Base-by-base conservation (phyloP, 1,140 invertebrate species). In the Caenorhabditis tropicalis region DNA sequence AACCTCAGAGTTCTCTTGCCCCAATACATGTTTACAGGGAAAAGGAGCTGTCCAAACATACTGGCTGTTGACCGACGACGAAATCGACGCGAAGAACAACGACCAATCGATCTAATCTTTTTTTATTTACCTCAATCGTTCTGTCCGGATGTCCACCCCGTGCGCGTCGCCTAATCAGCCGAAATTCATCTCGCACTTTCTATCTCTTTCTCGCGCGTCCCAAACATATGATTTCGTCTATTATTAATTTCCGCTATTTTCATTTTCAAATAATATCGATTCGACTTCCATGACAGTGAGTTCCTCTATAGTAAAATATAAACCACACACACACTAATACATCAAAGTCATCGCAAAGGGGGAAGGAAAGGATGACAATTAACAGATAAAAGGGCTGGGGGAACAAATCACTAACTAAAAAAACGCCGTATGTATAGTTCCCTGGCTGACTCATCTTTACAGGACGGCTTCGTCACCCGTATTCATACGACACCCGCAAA, bases 31-130 rank as follows among this genome's bases (percentile, higher is more conserved):
- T 60, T 51, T 84, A 2, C 86, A 92, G 91, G 91, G 91, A 91
- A 87, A 92, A 95, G 95, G 95, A 36, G 93, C 93, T 39, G 96
- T 97, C 95, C 96, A 96, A 90, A 97, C 96, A 0, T 97, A 95
- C 90, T 98, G 95, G 95, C 91, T 96, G 31, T 27, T 82, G 39
- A 82, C 82, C 6, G 82, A 82, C 46, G 82, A 82, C 15, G 82
- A 82, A 46, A 74, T 74, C 10, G 65, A 74, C 6, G 65, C 65
- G 19, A 74, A 74, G 36, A 43, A 74, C 10, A 43, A 74, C 33
- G 65, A 24, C 3, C 3, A 33, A 36, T 65, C 58, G 16, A 24
- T 46, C 12, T 74, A 19, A 36, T n/a, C 6, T n/a, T 19, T 19
- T n/a, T n/a, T 6, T 1, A 51, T n/a, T 1, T 12, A 46, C 43